Evolutionary conservation across 2,113 vertebrate genomes (phyloP).

Genomic region (Pangasianodon gigas): DNA sequence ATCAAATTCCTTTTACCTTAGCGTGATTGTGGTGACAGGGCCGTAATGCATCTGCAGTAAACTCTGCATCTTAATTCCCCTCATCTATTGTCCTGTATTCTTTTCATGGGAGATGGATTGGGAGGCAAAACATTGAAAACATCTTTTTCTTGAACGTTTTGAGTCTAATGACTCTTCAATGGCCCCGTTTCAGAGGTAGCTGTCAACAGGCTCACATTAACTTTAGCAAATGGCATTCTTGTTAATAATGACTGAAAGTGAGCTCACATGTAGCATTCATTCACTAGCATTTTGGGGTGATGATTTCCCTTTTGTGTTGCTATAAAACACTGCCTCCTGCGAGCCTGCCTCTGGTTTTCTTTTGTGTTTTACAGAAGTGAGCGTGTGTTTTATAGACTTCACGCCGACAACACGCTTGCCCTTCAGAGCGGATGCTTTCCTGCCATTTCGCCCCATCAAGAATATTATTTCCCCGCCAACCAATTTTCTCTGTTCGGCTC

Average conservation of each 20-base stretch:
- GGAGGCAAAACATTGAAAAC: neutral
- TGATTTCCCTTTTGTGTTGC: conserved; percentile 10
- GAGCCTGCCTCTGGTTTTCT: conserved; percentile 32
- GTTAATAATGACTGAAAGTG: conserved; percentile 10
- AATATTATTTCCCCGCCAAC: conserved; percentile 99
- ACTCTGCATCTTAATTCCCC: conserved; percentile 16
- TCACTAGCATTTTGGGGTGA: neutral
- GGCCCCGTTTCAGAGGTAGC: conserved; percentile 15
- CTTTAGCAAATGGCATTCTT: neutral
- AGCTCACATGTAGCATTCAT: neutral
- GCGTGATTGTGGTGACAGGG: conserved; percentile 11
- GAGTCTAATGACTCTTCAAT: conserved; percentile 7
- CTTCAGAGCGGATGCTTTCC: conserved; percentile 72
- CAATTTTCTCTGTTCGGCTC: conserved; percentile 99
- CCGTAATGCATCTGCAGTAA: conserved; percentile 24
- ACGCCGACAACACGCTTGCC: conserved; percentile 70
- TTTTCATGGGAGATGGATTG: neutral
- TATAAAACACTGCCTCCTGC: conserved; percentile 25
- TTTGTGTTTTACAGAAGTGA: conserved; percentile 56
- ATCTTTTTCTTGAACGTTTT: neutral
- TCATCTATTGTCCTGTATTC: conserved; percentile 5
- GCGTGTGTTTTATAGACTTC: conserved; percentile 88
- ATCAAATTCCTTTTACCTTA: conserved; percentile 36
- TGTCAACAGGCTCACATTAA: conserved; percentile 20
- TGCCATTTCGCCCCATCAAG: conserved; percentile 82